phyloP scores from a whole-genome alignment of 30 jellyfish, hydroid and myxozoan genomes.

The Hydractinia symbiolongicarpus region DNA sequence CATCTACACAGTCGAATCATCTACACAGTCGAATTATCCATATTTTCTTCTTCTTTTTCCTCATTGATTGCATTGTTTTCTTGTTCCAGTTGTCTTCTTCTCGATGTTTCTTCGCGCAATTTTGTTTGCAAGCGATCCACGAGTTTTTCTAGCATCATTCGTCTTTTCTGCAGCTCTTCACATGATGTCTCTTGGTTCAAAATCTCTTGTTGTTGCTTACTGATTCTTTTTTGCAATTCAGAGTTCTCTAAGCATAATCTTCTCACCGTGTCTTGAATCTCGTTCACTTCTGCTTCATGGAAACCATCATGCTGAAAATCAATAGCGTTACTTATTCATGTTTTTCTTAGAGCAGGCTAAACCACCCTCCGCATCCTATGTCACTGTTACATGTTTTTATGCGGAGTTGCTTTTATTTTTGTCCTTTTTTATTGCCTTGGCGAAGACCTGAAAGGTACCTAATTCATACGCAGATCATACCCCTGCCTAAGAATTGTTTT shows the following conservation, averaged over 20 bases:
- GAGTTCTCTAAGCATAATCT: slow-evolving; percentile 3
- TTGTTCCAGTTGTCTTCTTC: slow-evolving; percentile 20
- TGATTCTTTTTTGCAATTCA: slow-evolving; percentile 20
- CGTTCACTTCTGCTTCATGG: slow-evolving; percentile 15
- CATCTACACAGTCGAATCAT: too few species aligned
- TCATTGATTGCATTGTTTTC: slow-evolving; percentile 17
- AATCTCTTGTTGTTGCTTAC: slow-evolving; percentile 5
- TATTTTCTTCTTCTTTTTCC: slow-evolving; percentile 2
- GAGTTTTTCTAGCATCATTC: slow-evolving; percentile 18
- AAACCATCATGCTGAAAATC: background rate
- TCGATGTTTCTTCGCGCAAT: slow-evolving; percentile 17
- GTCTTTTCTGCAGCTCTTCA: slow-evolving; percentile 2
- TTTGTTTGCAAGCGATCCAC: slow-evolving; percentile 33
- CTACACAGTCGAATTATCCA: slow-evolving; percentile 24
- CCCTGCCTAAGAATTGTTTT: too few species aligned
- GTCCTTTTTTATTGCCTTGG: too few species aligned
- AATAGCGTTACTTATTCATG: background rate
- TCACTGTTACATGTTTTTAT: too few species aligned
- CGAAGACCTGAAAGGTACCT: too few species aligned
- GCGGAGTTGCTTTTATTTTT: too few species aligned
- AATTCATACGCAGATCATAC: too few species aligned
- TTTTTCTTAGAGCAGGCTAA: background rate
- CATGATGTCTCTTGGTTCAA: slow-evolving; percentile 9
- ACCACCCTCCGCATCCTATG: too few species aligned
- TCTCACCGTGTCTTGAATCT: background rate